Base-by-base conservation (phyloP, 1,140 invertebrate species). In the Pachypeltis micranthus region DNA sequence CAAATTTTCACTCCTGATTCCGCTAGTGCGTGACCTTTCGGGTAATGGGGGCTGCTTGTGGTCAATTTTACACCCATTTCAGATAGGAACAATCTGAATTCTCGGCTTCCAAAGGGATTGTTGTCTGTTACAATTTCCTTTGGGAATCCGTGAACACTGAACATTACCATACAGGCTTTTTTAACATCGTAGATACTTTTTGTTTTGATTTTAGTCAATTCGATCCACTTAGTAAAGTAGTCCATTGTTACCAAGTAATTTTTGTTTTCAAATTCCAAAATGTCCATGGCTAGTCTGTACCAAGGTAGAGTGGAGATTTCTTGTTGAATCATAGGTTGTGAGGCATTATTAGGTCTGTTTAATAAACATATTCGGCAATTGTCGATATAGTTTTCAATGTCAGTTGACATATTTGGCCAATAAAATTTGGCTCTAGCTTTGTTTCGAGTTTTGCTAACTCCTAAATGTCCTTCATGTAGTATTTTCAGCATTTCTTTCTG, bases 401-500 rank as follows among this genome's bases (percentile, higher is more conserved):
- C 58, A n/a, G 29, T 59, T 31, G 16, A 31, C 58, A 59, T 59
- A 23, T 34, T 34, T n/a, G 58, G 58, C 58, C 58, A 59, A 24
- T 59, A 59, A 23, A 59, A 34, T 34, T 59, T 59, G 19, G 26
- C 26, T 31, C 58, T 27, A 7, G 58, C 31, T 23, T 31, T 16
- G 3, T 27, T 34, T 29, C 31, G 14, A 14, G 58, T 59, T 34
- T 59, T 39, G 27, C 21, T 26, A 21, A 58, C 56, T 14, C 56
- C 56, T 58, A 24, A 26, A 27, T 58, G 56, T 58, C 56, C 56
- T 58, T 58, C 56, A 58, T 58, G 56, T 27, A 58, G n/a, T 4
- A 58, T 16, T 23, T 21, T 27, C 7, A 58, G 27, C 14, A 58
- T 58, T 24, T 58, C 21, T 26, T 58, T 58, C 25, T 26, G 21